Evolutionary conservation across 2,888 invertebrate genomes (phyloP), one percentile per base, ranked within the genome.

Genomic region (Mechanitis mazaeus): DNA sequence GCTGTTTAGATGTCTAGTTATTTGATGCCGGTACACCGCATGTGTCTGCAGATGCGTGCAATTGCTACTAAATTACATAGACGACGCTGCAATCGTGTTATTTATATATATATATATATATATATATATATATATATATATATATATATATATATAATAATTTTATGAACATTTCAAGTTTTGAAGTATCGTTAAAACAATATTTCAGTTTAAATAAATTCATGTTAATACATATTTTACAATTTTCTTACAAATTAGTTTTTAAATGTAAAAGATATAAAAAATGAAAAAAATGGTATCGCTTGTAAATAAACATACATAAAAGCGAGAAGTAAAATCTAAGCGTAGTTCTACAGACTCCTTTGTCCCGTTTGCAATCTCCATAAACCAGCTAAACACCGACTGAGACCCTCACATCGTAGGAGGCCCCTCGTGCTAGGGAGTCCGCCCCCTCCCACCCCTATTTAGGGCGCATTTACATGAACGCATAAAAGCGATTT

Each of bases 381-480:
- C 85, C 87, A 87, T 88, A 88, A 87, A 87, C 84, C 87, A 84
- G 86, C 85, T 86, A 87, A 87, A 87, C 87, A 87, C 85, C 87
- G 86, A 79, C 82, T 79, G 82, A 81, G 85, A 80, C 81, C 81
- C 81, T 76, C 79, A 81, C 78, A 79, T 74, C 80, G 76, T 59
- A 67, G 69, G 66, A 64, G 72, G 73, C 71, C 71, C 70, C 67
- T 20, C 68, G 64, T 68, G 65, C 68, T 65, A 64, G 61, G 68
- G 66, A 67, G 60, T 65, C 63, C 68, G 64, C 60, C 54, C 70
- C 69, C 70, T 68, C 67, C 55, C 54, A 45, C 47, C 54, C 38
- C 60, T 50, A 55, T 55, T 61, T 42, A 61, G 55, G 61, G 35
- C 57, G 61, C 55, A 55, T 61, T 61, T 61, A 58, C 58, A 58